Percentiles rank a stretch among this genome's conserved stretches.
phyloP scores from a whole-genome alignment of 2,888 invertebrate species.

The Ernsta delagoae region DNA sequence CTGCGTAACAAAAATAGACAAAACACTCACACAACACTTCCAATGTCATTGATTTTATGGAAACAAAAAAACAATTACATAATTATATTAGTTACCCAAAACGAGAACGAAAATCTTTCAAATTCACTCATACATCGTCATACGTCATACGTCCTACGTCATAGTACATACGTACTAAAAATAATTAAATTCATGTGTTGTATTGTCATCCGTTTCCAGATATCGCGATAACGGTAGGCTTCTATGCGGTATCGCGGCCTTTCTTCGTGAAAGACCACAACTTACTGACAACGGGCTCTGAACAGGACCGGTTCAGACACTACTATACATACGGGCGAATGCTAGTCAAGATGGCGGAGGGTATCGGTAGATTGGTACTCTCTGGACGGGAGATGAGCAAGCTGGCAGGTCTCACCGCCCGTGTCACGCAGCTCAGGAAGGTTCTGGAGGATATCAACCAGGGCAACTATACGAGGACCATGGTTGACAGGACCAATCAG shows the following conservation, averaged over 20 bases:
- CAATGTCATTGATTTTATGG: too few species aligned
- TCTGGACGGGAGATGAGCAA: constrained; percentile 98
- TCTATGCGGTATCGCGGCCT: constrained; percentile 96
- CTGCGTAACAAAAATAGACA: too few species aligned
- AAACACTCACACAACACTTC: too few species aligned
- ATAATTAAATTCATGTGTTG: too few species aligned
- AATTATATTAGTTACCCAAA: too few species aligned
- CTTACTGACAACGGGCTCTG: constrained; percentile 86
- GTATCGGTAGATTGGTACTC: constrained; percentile 96
- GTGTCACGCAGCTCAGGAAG: constrained; percentile 94
- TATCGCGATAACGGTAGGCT: constrained; percentile 97
- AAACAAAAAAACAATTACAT: too few species aligned
- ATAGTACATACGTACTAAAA: too few species aligned
- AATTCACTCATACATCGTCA: too few species aligned
- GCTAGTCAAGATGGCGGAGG: constrained; percentile 98
- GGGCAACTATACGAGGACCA: constrained; percentile 88
- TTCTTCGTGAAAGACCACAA: constrained; percentile 93
- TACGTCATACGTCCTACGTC: too few species aligned
- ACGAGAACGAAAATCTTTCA: too few species aligned
- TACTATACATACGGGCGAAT: constrained; percentile 99
- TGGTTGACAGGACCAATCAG: constrained; percentile 67
- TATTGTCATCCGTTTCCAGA: constrained; percentile 81
- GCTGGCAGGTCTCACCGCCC: constrained; percentile 96
- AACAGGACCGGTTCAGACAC: constrained; percentile 93
- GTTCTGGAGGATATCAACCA: constrained; percentile 93